Conservation (phyloP, 2,888 invertebrate species). For the Boloria selene region DNA sequence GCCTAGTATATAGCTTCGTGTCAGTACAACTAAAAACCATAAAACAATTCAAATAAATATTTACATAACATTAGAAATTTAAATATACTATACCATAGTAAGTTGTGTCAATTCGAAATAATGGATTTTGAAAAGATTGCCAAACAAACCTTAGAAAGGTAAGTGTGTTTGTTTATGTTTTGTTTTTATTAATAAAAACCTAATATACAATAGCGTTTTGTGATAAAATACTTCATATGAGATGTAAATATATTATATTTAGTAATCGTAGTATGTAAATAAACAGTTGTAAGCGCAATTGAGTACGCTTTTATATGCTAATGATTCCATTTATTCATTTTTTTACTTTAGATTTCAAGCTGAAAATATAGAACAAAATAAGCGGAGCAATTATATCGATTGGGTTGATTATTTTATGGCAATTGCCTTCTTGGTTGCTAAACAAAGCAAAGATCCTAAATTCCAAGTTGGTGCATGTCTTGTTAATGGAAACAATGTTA, state of each 20-base stretch:
- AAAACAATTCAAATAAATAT: neutral
- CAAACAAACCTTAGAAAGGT: conserved; percentile 7
- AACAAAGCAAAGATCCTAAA: conserved; percentile 96
- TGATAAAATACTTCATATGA: too few relatives aligned
- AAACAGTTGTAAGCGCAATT: too few relatives aligned
- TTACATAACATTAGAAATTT: neutral
- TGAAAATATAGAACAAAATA: conserved; percentile 62
- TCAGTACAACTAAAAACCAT: too few relatives aligned
- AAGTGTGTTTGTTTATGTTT: neutral
- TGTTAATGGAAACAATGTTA: conserved; percentile 91
- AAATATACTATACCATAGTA: neutral
- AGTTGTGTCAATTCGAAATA: neutral
- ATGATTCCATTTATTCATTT: too few relatives aligned
- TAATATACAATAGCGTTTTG: too few relatives aligned
- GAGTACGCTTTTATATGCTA: too few relatives aligned
- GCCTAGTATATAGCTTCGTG: too few relatives aligned
- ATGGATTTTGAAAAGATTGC: conserved; percentile 1
- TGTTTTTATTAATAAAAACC: too few relatives aligned
- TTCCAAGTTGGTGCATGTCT: conserved; percentile 98
- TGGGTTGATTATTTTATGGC: conserved; percentile 99
- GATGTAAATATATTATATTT: too few relatives aligned
- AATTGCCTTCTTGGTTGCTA: conserved; percentile 93
- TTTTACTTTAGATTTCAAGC: conserved; percentile 19
- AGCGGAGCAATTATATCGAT: conserved; percentile 86
- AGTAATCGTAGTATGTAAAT: too few relatives aligned